Percentiles rank a stretch among this genome's conserved stretches.
Conservation (phyloP, 2,113 vertebrate species). For the Cichladusa arquata region DNA sequence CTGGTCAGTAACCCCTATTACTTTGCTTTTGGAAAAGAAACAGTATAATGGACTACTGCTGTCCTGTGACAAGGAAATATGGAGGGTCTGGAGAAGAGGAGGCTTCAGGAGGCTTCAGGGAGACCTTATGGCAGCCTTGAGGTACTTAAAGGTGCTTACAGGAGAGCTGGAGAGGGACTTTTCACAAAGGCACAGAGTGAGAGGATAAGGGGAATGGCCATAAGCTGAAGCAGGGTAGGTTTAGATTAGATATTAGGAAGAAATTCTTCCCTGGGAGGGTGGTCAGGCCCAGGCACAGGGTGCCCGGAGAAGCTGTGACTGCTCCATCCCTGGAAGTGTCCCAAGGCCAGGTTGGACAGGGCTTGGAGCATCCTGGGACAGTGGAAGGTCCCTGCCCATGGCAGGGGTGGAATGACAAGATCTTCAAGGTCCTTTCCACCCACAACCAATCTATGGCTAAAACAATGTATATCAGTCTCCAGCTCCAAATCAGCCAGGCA, state of each 20-base stretch:
- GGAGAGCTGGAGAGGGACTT: background rate
- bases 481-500: background rate
- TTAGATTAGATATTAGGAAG: background rate
- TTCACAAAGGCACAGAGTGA: background rate
- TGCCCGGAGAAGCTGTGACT: background rate
- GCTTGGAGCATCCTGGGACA: rapidly evolving
- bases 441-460: background rate
- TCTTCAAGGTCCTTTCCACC: background rate
- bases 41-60: background rate
- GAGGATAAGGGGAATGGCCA: background rate
- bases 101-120: background rate
- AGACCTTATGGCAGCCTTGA: background rate
- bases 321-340: background rate
- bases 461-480: background rate
- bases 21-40: background rate
- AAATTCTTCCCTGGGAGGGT: background rate
- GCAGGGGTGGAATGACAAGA: background rate
- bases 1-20: background rate
- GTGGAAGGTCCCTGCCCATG: background rate
- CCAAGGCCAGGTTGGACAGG: rapidly evolving
- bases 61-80: background rate
- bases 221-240: background rate
- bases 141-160: background rate
- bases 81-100: background rate
- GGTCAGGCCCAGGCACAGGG: rapidly evolving